Evolutionary conservation across 2,797 vertebrate genomes (phyloP), one percentile per base, ranked within the genome.

Genomic region (Acropternis orthonyx): DNA sequence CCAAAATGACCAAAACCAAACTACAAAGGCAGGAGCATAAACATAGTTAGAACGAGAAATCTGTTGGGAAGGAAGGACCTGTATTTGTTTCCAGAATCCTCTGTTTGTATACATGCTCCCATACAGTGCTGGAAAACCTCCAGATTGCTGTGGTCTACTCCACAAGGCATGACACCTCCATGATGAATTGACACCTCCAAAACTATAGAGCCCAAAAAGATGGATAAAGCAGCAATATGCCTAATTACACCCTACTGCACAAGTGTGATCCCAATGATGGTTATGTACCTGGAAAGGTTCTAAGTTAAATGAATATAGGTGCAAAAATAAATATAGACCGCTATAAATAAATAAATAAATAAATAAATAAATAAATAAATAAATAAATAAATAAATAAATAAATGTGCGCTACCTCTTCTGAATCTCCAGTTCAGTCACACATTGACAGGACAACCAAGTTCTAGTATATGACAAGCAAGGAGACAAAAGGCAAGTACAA

Each of bases 391-490:
- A 49, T 26, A 51, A 27, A 51, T 27, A 51, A 16, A 51, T 8
- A 16, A 12, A 51, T 13, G 22, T 28, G 21, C 7, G 34, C 13
- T 10, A 22, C 14, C 8, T 69, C 3, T 37, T 37, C 19, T 34
- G 48, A 63, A 10, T 19, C 27, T 67, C 22, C 14, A 67, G 1
- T 2, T 9, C 22, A n/a, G 18, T 58, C 20, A 16, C 3, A 10
- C 0, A 2, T 39, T 14, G 18, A 16, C 1, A 26, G 15, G 14
- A 71, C 12, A 51, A 37, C 4, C 2, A 2, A 30, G 6, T 30
- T 75, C 44, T 39, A 34, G 22, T 22, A 10, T 23, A 46, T 6
- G 8, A 14, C 36, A 66, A 48, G 9, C 28, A 28, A 46, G 10
- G 30, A 77, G 6, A 41, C 7, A 26, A 46, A 84, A 62, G 15